Evolutionary conservation across 2,113 vertebrate genomes (phyloP), one percentile per base, ranked within the genome.

Genomic region (Bostrychus sinensis): DNA sequence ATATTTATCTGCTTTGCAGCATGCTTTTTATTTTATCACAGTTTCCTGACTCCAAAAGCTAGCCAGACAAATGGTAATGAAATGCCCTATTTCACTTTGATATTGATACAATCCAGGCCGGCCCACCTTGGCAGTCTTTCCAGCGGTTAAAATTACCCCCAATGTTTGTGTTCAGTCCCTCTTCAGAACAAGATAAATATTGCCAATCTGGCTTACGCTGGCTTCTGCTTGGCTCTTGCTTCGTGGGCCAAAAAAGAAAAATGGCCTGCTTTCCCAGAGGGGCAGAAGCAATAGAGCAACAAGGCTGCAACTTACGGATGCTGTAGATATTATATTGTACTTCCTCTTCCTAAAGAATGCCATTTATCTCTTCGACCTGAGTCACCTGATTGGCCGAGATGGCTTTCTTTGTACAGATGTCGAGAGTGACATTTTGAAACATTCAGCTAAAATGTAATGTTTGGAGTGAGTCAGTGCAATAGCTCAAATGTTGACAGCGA

Each of bases 101-200:
- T 85, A 84, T 80, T 79, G 83, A 84, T 70, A 80, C 71, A 73
- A 70, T 62, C 53, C 54, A 17, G 13, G 9, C 19, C 10, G 2
- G 12, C 26, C 58, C 60, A 74, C 57, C 77, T 45, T 12, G 2
- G 30, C 69, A 69, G 43, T 20, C 55, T 77, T 85, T 74, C 41
- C 71, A 57, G 56, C 72, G 77, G 76, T 88, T 81, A 71, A 81
- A 87, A 82, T 84, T 70, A 72, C 69, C 73, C 70, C 36, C 70
- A 81, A 77, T 89, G 78, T 86, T 83, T 89, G 80, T 80, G 76
- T 69, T 83, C 75, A 57, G 69, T 75, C 80, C 76, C 72, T 75
- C 73, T 82, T 83, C 78, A 86, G 75, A 85, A 69, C 55, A 89
- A 87, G 80, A 90, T 82, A 89, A 86, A 89, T 86, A 88, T 86